Conservation (phyloP, 2,888 invertebrate genomes). For the Synanthedon formicaeformis region DNA sequence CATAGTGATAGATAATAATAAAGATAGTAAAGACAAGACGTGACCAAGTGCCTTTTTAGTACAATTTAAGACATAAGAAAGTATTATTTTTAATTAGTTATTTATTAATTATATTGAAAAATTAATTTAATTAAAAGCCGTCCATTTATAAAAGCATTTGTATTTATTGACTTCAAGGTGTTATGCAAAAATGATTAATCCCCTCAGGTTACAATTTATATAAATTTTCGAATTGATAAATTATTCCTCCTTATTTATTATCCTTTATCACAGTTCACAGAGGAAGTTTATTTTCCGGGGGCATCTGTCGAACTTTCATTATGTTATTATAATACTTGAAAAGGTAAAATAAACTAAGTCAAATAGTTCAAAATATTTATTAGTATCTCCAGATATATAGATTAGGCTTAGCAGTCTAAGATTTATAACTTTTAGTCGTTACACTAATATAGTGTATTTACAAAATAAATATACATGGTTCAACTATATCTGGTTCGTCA, state of each 20-base stretch:
- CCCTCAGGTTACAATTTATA: too few relatives aligned
- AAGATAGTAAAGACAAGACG: conserved; percentile 55
- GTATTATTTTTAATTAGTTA: background rate
- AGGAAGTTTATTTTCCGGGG: too few relatives aligned
- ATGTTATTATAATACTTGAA: background rate
- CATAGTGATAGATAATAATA: conserved; percentile 60
- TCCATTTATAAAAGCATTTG: conserved; percentile 21
- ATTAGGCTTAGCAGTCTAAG: conserved; percentile 5
- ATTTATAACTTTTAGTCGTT: conserved; percentile 30
- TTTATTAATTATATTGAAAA: conserved; percentile 22
- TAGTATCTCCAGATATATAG: conserved; percentile 29
- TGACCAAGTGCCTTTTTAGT: conserved; percentile 43
- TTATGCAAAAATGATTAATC: too few relatives aligned
- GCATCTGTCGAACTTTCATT: too few relatives aligned
- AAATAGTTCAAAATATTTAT: conserved; percentile 24
- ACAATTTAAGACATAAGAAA: conserved; percentile 29
- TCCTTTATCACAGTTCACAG: too few relatives aligned
- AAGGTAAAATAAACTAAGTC: conserved; percentile 4
- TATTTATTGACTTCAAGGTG: too few relatives aligned
- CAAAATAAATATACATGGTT: conserved; percentile 30
- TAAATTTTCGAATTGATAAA: too few relatives aligned
- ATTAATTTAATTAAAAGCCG: conserved; percentile 27
- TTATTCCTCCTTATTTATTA: too few relatives aligned
- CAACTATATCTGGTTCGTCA: background rate
- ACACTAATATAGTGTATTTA: conserved; percentile 69